Percentiles rank a stretch among this genome's conserved stretches.
Conservation (phyloP, 2,113 vertebrate genomes). For the Numenius arquata region DNA sequence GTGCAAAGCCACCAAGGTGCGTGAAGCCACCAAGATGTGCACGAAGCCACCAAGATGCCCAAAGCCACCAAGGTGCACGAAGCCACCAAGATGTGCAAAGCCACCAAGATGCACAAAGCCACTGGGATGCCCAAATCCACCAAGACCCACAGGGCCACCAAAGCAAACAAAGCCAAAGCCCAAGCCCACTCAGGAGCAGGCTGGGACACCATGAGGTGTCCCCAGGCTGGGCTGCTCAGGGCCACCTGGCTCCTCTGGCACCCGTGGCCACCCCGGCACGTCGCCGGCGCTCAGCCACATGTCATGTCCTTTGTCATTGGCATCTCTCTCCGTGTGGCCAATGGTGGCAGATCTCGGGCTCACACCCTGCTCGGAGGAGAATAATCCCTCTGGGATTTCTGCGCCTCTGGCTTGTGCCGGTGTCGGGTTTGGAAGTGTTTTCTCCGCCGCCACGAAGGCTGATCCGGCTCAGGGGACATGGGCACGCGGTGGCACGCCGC, state of each 20-base stretch:
- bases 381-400: neutral
- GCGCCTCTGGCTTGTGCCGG: neutral
- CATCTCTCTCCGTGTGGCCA: rapidly evolving
- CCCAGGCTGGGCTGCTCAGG: neutral
- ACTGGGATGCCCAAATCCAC: neutral
- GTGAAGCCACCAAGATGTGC: neutral
- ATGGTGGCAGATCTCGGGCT: neutral
- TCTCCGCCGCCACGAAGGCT: neutral
- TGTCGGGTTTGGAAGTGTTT: neutral
- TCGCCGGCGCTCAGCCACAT: rapidly evolving
- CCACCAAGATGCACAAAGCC: neutral
- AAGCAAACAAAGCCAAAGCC: neutral
- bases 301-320: rapidly evolving
- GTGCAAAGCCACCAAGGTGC: neutral
- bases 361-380: neutral
- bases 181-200: neutral
- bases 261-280: neutral
- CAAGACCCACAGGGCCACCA: neutral
- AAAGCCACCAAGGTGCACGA: too few relatives aligned
- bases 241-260: neutral
- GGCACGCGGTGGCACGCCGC: neutral
- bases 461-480: neutral
- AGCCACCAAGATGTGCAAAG: neutral
- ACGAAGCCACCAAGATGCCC: too few relatives aligned
- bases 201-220: too few relatives aligned